These are phyloP conservation scores for Amphipoea lucens DNA, from an alignment of 2,888 invertebrate genomes.

Conservation along the genomic window DNA sequence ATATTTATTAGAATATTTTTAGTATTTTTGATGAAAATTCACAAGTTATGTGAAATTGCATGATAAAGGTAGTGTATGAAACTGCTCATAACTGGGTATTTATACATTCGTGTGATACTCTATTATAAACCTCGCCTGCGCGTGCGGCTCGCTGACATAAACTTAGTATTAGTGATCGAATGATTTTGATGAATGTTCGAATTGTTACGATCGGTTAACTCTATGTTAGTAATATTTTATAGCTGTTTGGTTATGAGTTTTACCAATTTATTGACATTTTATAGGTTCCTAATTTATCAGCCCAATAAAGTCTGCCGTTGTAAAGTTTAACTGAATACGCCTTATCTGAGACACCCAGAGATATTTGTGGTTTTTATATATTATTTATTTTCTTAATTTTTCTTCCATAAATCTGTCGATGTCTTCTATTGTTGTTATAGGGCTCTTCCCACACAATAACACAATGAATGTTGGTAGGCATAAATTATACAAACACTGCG, in stretches of 20 bases:
- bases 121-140: not conserved
- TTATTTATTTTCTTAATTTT: not conserved
- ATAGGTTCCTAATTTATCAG: slow-evolving; percentile 11
- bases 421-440: not conserved
- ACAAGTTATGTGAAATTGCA: not conserved
- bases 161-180: not conserved
- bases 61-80: not conserved
- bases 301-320: not conserved
- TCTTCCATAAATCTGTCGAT: not conserved
- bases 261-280: slow-evolving; percentile 15
- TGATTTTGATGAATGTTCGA: slow-evolving; percentile 19
- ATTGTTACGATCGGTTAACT: slow-evolving; percentile 11
- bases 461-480: not conserved
- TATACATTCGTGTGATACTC: not conserved
- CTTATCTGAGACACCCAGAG: not conserved
- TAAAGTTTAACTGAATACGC: not conserved
- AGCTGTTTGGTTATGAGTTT: not conserved
- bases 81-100: not conserved
- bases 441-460: not conserved
- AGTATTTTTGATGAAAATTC: not conserved
- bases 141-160: not conserved
- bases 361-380: not conserved
- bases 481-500: not conserved
- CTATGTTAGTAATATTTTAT: slow-evolving; percentile 10
- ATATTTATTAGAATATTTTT: not conserved